phyloP scores from a whole-genome alignment of 2,113 vertebrate species.

The Junco hyemalis region DNA sequence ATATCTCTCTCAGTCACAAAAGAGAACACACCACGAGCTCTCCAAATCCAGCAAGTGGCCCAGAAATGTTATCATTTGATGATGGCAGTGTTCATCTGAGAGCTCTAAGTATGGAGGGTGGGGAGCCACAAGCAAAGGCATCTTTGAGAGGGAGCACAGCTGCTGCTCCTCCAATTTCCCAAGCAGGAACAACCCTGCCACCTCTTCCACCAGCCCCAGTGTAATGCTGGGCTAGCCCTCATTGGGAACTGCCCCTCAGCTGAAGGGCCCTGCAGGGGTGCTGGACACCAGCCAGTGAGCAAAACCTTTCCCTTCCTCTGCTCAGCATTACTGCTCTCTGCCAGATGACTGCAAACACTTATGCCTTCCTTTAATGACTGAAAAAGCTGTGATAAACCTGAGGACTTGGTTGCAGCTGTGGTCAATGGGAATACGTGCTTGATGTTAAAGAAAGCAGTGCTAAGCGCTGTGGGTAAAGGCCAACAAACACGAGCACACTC shows the following conservation, averaged over 20 bases:
- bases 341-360: neutral
- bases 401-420: neutral
- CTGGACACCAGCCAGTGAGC: neutral
- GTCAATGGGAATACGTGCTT: rapidly evolving
- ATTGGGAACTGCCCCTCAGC: neutral
- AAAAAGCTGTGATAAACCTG: neutral
- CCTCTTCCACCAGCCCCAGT: neutral
- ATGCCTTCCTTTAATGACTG: neutral
- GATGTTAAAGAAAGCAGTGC: rapidly evolving
- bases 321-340: neutral
- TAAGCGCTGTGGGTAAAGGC: neutral
- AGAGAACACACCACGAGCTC: neutral
- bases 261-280: neutral
- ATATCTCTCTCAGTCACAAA: neutral
- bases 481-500: rapidly evolving
- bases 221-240: neutral
- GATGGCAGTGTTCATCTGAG: neutral
- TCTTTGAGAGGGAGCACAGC: neutral
- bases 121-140: neutral
- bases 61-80: neutral
- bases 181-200: neutral
- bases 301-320: neutral
- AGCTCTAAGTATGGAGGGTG: neutral
- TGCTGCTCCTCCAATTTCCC: neutral
- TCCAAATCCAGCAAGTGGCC: neutral